These are phyloP conservation scores for Monodelphis domestica DNA, from an alignment of 2,797 vertebrate species.

Conservation along the genomic window DNA sequence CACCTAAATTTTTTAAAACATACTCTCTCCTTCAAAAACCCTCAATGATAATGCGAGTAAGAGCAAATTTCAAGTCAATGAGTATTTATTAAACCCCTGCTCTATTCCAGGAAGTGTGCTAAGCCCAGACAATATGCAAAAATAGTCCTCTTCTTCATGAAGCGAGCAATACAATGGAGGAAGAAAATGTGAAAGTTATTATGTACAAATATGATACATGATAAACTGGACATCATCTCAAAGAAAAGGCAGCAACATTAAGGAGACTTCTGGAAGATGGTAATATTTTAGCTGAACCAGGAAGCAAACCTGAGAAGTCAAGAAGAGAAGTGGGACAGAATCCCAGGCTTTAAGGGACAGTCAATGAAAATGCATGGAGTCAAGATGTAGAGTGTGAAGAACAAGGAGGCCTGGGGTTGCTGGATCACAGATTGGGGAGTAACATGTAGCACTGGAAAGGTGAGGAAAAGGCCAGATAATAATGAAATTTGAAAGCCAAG, in stretches of 20 bases:
- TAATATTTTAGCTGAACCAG: neutral
- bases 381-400: neutral
- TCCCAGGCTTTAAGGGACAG: neutral
- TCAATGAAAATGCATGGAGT: neutral
- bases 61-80: neutral
- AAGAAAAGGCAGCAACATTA: neutral
- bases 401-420: neutral
- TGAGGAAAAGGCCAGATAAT: neutral
- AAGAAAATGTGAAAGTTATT: neutral
- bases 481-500: neutral
- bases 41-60: neutral
- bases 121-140: neutral
- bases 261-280: neutral
- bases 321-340: neutral
- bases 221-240: neutral
- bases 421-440: neutral
- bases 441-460: neutral
- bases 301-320: neutral
- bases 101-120: neutral
- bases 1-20: constrained; percentile 6
- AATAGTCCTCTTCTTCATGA: neutral
- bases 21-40: neutral
- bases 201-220: neutral
- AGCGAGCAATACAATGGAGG: neutral
- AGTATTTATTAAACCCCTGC: neutral